A percentile compares a stretch with the other conserved stretches of the same genome.
phyloP scores from a whole-genome alignment of 1,140 invertebrate species.

The Bombus pascuorum region DNA sequence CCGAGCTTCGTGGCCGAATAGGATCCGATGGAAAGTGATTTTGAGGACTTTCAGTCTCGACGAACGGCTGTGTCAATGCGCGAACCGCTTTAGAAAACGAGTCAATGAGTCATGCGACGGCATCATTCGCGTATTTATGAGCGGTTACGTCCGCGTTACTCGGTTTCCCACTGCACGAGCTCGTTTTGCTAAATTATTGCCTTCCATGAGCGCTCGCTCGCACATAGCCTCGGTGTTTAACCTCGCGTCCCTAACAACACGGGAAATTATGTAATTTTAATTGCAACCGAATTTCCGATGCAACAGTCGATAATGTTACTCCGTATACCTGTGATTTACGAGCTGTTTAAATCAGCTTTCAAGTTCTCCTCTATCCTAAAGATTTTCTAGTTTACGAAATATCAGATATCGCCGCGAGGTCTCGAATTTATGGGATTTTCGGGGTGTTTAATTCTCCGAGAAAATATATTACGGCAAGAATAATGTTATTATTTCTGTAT shows the following conservation, averaged over 20 bases:
- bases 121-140: constrained; percentile 47
- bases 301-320: too few species aligned
- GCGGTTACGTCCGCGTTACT: neutral
- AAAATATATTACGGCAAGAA: too few species aligned
- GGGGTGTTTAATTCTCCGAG: too few species aligned
- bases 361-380: neutral
- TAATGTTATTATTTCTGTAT: too few species aligned
- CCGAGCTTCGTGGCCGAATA: neutral
- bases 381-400: too few species aligned
- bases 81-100: constrained; percentile 29
- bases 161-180: neutral
- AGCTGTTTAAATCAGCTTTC: neutral
- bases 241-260: neutral
- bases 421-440: too few species aligned
- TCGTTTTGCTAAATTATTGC: constrained; percentile 22
- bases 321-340: neutral
- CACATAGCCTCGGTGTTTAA: neutral
- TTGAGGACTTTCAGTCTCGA: constrained; percentile 25
- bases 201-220: neutral
- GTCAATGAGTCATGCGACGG: constrained; percentile 38
- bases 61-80: neutral
- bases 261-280: constrained; percentile 32
- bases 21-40: constrained; percentile 38
- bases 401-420: too few species aligned
- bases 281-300: neutral